Base-by-base conservation (phyloP, 2,888 invertebrate species). In the Ornithoptera alexandrae region DNA sequence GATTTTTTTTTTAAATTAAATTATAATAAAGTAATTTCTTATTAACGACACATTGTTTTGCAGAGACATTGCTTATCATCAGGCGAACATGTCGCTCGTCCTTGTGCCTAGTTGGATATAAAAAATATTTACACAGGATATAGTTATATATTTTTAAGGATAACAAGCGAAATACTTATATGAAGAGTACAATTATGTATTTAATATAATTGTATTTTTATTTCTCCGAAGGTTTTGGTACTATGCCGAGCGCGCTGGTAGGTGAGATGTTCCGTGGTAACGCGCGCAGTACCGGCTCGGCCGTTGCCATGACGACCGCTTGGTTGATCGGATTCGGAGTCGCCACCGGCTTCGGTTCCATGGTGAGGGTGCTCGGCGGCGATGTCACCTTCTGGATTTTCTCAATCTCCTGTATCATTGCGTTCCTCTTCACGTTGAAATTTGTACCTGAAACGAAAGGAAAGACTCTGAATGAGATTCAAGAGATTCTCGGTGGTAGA, bases 401-500 rank as follows among this genome's bases (percentile, higher is more conserved):
- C 72, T 73, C 83, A 0, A 70, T 71, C 8, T 79, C 80, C 0
- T 82, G 83, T 22, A 50, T 81, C 0, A 70, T 69, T 0, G 83
- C 82, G 0, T 84, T 80, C 46, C 18, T 79, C 0, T 84, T 84
- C 53, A 80, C 82, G 0, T 76, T 73, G 15, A 79, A 77, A 22
- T 81, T 78, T 58, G 81, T 84, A 0, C 84, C 84, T 1, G 84
- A 84, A 62, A 84, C 84, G 0, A 84, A 81, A 57, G 84, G 84
- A 0, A 82, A 74, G 62, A 81, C 75, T 18, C 72, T 84, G 20
- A 78, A 75, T 61, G 84, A 84, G 68, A 83, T 84, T 53, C 83
- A 83, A 50, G 74, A 77, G 65, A 77, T 84, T 46, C 74, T 84
- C 24, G 72, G 12, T 12, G 46, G 75, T 12, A 70, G 74, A 15